Base-by-base conservation (phyloP, 2,888 invertebrate species). In the Melieria omissa region DNA sequence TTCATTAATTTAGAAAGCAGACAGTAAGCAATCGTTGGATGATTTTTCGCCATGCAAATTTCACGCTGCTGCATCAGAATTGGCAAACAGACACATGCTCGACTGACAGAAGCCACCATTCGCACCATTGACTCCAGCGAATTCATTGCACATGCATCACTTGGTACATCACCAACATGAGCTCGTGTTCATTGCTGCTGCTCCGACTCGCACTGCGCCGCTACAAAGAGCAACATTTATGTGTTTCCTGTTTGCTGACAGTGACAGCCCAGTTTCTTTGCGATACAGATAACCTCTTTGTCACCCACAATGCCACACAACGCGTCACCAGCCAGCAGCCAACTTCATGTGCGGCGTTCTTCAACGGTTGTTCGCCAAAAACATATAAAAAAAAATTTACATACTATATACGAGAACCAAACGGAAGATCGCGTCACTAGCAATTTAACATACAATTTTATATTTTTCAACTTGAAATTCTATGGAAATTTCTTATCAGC, bases 181-280 rank as follows among this genome's bases (percentile, higher is more conserved):
- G 29, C 12, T 61, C 44, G 12, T 61, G 10, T 58, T 5, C 5
- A 57, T 57, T 16, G 16, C 10, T 16, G 9, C 29, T 58, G n/a
- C 10, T 12, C 41, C 29, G 7, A 12, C 29, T 42, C 49, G 67
- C 12, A 42, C 57, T 12, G 7, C 9, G 14, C 29, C 57, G 46
- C 52, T 14, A 64, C 70, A 70, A 70, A 58, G 70, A 58, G 7
- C 70, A 47, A 14, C 16, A 42, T 57, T 58, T 69, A n/a, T 61
- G 16, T 64, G 62, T 57, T 70, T 70, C 58, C 64, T 70, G 64
- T 60, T 55, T 14, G 5, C 10, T 55, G 41, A 14, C 45, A 14
- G 64, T 29, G 63, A 29, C 16, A 44, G 44, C 54, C 55, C 55
- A 16, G 12, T 70, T 46, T n/a, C 49, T 67, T 67, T 47, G 6